Conservation (phyloP, 2,797 vertebrate species). For the Lutjanus campechanus region DNA sequence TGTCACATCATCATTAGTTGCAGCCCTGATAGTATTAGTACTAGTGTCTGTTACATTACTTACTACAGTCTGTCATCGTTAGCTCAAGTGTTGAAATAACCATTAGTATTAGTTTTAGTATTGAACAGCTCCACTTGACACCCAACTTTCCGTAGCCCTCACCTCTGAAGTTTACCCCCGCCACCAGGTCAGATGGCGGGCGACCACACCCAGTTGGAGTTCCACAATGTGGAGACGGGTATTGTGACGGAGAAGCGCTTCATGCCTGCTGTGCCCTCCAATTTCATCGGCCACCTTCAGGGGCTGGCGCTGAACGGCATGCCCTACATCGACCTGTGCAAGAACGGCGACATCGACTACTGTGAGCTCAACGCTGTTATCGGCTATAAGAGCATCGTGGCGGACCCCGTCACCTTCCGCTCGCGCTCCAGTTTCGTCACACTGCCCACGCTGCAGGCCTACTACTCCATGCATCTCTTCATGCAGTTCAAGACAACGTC, state of each 20-base stretch:
- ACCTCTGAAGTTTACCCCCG: conserved; percentile 70
- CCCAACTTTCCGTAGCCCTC: conserved; percentile 50
- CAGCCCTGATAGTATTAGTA: not conserved
- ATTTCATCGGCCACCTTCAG: conserved; percentile 99
- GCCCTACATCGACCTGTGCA: conserved; percentile 99
- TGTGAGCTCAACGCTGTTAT: conserved; percentile 99
- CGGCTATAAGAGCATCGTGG: conserved; percentile 98
- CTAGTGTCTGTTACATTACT: conserved; percentile 3
- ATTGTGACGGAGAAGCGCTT: conserved; percentile 98
- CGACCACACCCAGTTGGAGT: conserved; percentile 98
- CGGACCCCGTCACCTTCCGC: conserved; percentile 98
- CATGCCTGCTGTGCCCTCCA: conserved; percentile 96
- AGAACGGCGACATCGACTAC: conserved; percentile 99
- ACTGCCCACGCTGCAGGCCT: conserved; percentile 96
- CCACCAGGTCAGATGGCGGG: conserved; percentile 97
- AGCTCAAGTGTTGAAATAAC: not conserved
- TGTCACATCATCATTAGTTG: too few species aligned
- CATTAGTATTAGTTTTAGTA: conserved; percentile 23
- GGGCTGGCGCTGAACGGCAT: conserved; percentile 98
- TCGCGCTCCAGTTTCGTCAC: conserved; percentile 97
- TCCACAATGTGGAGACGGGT: conserved; percentile 99
- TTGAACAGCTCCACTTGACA: conserved; percentile 43
- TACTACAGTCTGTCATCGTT: conserved; percentile 9
- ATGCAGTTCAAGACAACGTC: conserved; percentile 99
- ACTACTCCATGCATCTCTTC: conserved; percentile 99